Evolutionary conservation across 2,888 invertebrate species (phyloP), one percentile per base, ranked within the genome.

Genomic region (Eurytoma californica): DNA sequence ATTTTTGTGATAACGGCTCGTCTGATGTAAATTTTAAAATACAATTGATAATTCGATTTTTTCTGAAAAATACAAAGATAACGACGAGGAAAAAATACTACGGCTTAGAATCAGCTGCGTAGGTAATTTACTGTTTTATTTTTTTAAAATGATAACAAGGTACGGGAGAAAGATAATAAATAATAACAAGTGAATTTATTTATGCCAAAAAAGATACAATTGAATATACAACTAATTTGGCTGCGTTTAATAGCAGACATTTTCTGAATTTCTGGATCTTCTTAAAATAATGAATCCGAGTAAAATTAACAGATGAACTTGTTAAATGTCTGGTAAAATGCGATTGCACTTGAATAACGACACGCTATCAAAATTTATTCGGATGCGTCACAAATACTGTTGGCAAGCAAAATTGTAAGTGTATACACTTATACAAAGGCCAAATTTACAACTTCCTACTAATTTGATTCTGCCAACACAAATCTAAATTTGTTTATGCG

Each of bases 401-500:
- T 73, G 73, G 73, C 73, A 73, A 73, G 20, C 30, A 9, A 0
- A n/a, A 7, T 51, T 24, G 0, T 30, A 39, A 24, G 49, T 14
- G 14, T 61, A 47, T 69, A 51, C 18, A 72, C 12, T 9, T 63
- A 39, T 24, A 63, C 20, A 63, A 63, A 53, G 12, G 51, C 63
- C 28, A 60, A 61, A 72, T 51, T 30, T 61, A 18, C 28, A 39
- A 73, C 53, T 73, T 65, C 65, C 65, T 51, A 65, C 55, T 14
- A 20, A 39, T 65, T 73, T 47, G 30, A 65, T 20, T 28, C 28
- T 65, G 72, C 72, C 72, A 57, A 55, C 47, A 47, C 39, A 14
- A 65, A 20, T 73, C 72, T 73, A 73, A 73, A 72, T 73, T 13
- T 73, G 55, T 55, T 73, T 24, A 55, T 18, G n/a, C 13, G 5